Evolutionary conservation across 37 sponge, comb jelly and placozoan species (phyloP), one percentile per base, ranked within the genome.

Genomic region (Agelas oroides): DNA sequence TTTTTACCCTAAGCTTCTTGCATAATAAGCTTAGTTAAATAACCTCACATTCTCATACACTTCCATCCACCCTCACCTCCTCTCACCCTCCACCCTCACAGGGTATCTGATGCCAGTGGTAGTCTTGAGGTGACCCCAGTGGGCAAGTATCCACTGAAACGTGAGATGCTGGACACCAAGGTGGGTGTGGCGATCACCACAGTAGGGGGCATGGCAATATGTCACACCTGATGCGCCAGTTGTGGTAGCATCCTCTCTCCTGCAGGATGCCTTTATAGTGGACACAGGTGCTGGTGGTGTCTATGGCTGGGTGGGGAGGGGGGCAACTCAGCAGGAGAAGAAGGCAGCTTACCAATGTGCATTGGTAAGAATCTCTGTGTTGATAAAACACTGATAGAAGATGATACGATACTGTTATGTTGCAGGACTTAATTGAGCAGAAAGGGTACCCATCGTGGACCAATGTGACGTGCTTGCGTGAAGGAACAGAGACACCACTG

Each of bases 251-350:
- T n/a, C n/a, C n/a, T n/a, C n/a, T n/a, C n/a, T n/a, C 8, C 8
- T 46, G 13, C 71, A 97, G 93, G 96, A 95, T 85, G 89, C 92
- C 76, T 98, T 95, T 70, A 93, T 98, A 53, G 82, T 95, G 56
- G 96, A 95, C 80, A 90, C 93, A 59, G 98, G 98, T 0, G 46
- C 84, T 56, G 73, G 77, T 30, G 94, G 87, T n/a, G 82, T 97
- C 55, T 95, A 80, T 92, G 98, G 85, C 1, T 97, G 98, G 98
- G 65, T 95, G 0, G 98, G 98, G 24, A 92, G 88, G 65, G 86
- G 82, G 18, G 93, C 98, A 61, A 94, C 95, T 16, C 59, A 85
- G 21, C 81, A 97, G 53, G 97, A 97, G 88, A 88, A 79, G 80
- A 89, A 86, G 70, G 90, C 88, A 23, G 97, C 97, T 33, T 88